phyloP scores from a whole-genome alignment of 2,888 invertebrate genomes.

The Drosophila bunnanda region DNA sequence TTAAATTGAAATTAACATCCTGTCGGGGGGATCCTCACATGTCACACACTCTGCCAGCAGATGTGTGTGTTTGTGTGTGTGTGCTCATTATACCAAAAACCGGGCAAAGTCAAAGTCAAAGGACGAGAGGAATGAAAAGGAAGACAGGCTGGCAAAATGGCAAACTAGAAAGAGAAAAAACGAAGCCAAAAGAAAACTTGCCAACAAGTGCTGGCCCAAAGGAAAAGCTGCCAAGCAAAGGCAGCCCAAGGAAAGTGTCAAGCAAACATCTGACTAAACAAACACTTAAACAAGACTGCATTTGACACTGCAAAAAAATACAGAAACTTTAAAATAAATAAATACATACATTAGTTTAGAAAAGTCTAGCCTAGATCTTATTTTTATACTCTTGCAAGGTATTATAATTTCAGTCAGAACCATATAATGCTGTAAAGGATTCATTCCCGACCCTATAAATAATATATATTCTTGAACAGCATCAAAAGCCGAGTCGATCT shows the following conservation, averaged over 20 bases:
- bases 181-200: slow-evolving; percentile 55
- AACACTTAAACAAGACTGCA: slow-evolving; percentile 50
- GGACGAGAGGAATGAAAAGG: slow-evolving; percentile 35
- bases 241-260: slow-evolving; percentile 72
- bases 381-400: too few relatives aligned
- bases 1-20: slow-evolving; percentile 79
- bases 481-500: too few relatives aligned
- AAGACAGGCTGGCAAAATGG: slow-evolving; percentile 36
- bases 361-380: too few relatives aligned
- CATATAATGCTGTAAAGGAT: too few relatives aligned
- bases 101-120: slow-evolving; percentile 55
- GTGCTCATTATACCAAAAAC: slow-evolving; percentile 67
- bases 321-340: background rate
- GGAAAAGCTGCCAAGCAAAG: slow-evolving; percentile 20
- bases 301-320: slow-evolving; percentile 1
- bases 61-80: slow-evolving; percentile 44
- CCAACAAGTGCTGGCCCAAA: slow-evolving; percentile 63
- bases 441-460: too few relatives aligned
- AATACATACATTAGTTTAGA: too few relatives aligned
- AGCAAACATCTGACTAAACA: slow-evolving; percentile 74
- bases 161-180: slow-evolving; percentile 18
- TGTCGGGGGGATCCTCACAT: slow-evolving; percentile 54
- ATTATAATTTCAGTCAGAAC: too few relatives aligned
- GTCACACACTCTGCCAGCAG: slow-evolving; percentile 30
- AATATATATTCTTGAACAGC: too few relatives aligned